A percentile compares a stretch with the other conserved stretches of the same genome.
These are phyloP conservation scores for Petroica traversi DNA, from an alignment of 2,113 vertebrate species.

Conservation along the genomic window DNA sequence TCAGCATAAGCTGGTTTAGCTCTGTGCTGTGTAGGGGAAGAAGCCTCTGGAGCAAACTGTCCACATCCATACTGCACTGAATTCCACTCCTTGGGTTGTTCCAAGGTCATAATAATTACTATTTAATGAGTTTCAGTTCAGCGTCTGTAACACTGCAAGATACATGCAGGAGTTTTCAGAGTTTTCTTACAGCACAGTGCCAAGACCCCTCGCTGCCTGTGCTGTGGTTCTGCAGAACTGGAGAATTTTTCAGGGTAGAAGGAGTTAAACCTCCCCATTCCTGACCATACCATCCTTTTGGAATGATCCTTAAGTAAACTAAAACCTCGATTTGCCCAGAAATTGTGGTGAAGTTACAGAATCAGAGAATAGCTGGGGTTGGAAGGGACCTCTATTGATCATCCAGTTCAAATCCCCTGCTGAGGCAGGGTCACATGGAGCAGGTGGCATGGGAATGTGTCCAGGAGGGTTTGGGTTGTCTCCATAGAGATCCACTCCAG, in stretches of 20 bases:
- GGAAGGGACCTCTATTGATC: background rate
- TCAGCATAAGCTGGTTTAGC: background rate
- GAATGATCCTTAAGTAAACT: background rate
- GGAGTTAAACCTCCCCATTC: background rate
- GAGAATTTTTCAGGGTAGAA: background rate
- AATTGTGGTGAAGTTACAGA: background rate
- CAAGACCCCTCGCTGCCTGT: accelerated
- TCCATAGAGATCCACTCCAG: background rate
- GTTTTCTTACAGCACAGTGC: accelerated
- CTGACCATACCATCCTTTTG: background rate
- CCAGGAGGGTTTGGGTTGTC: background rate
- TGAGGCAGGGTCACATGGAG: background rate
- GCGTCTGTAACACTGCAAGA: background rate
- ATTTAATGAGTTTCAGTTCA: background rate
- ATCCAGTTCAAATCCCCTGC: background rate
- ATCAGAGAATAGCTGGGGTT: background rate
- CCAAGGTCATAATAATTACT: background rate
- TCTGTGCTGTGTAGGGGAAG: background rate
- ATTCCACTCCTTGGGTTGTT: background rate
- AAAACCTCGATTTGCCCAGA: background rate
- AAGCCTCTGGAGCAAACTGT: background rate
- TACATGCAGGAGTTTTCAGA: background rate
- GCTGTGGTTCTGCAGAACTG: background rate
- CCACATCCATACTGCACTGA: accelerated
- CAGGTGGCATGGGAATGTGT: accelerated